A percentile compares a stretch with the other conserved stretches of the same genome.
phyloP scores from a whole-genome alignment of 1,140 invertebrate genomes.

The Drosophila repletoides region DNA sequence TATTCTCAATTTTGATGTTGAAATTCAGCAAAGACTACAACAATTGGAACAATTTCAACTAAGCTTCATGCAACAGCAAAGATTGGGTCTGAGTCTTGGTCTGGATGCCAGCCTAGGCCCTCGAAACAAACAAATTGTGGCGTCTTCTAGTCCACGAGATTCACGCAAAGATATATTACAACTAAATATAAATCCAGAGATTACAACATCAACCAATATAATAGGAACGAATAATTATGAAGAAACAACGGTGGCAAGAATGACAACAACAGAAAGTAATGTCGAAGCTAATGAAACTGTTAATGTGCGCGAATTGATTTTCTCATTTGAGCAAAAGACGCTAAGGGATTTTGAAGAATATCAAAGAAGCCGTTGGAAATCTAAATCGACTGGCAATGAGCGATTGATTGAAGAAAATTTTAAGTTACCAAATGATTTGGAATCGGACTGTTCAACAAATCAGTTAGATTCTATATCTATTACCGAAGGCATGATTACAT shows the following conservation, averaged over 20 bases:
- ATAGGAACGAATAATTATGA: neutral
- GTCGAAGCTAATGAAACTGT: slow-evolving; percentile 81
- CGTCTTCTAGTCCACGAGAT: neutral
- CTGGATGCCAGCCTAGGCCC: no score
- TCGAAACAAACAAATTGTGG: neutral
- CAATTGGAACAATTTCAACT: neutral
- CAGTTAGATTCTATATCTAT: neutral
- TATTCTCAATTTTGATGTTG: neutral
- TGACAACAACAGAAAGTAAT: neutral
- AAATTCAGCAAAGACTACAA: neutral
- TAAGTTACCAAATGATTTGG: neutral
- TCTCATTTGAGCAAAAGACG: slow-evolving; percentile 83
- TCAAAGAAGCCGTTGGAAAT: neutral
- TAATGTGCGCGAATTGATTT: slow-evolving; percentile 86
- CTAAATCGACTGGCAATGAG: neutral
- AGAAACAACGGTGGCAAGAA: no score
- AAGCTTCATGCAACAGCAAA: neutral
- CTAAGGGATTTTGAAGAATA: slow-evolving; percentile 11
- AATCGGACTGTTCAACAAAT: neutral
- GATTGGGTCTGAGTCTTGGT: slow-evolving; percentile 26
- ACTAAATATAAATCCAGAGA: neutral
- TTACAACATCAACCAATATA: neutral
- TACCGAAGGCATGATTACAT: slow-evolving; percentile 6
- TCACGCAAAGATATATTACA: neutral
- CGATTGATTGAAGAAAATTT: neutral